Conservation (phyloP, 1,140 invertebrate genomes). For the Drosophila mojavensis region DNA sequence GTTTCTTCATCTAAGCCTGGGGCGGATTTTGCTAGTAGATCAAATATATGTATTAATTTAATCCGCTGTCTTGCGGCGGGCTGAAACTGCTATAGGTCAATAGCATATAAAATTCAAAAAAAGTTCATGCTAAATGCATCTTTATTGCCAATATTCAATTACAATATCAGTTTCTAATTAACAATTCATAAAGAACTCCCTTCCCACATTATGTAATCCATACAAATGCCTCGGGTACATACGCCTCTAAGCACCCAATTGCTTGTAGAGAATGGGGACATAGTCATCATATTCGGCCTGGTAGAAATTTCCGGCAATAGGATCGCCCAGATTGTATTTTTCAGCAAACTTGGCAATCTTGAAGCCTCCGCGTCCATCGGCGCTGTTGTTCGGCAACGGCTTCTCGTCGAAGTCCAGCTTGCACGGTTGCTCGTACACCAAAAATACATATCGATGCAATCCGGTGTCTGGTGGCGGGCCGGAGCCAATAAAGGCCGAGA, state of each 20-base stretch:
- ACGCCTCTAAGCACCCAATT: constrained; percentile 62
- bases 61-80: too few species aligned
- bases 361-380: constrained; percentile 90
- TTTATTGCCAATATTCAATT: constrained; percentile 40
- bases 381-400: constrained; percentile 87
- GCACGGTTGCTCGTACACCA: constrained; percentile 91
- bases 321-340: constrained; percentile 92
- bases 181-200: not conserved
- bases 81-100: too few species aligned
- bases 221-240: not conserved
- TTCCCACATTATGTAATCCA: constrained; percentile 32
- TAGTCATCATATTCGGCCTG: constrained; percentile 96
- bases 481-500: constrained; percentile 93
- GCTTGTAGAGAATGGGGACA: constrained; percentile 87
- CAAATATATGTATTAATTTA: too few species aligned
- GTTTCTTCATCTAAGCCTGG: too few species aligned
- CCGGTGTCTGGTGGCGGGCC: constrained; percentile 93
- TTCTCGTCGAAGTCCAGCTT: constrained; percentile 75
- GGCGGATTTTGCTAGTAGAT: too few species aligned
- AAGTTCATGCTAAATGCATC: constrained; percentile 5
- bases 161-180: not conserved
- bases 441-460: constrained; percentile 95
- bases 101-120: too few species aligned
- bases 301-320: constrained; percentile 95
- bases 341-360: constrained; percentile 89